phyloP scores from a whole-genome alignment of 2,113 vertebrate species.

The Numenius arquata region DNA sequence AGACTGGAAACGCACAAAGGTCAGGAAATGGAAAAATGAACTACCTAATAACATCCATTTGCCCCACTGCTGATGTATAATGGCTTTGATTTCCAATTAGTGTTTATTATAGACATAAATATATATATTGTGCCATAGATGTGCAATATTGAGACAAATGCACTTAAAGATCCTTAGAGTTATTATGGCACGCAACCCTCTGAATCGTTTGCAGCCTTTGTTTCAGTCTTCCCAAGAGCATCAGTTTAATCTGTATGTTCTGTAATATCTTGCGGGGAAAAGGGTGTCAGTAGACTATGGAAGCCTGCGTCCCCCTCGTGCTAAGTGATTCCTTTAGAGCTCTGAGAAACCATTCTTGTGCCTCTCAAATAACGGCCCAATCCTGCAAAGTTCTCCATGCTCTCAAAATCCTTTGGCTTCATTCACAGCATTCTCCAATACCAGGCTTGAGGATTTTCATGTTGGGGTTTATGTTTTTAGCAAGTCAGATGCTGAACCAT shows the following conservation, averaged over 20 bases:
- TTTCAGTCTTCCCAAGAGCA: not conserved
- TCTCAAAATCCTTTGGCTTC: not conserved
- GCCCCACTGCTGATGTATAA: not conserved
- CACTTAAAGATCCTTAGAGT: not conserved
- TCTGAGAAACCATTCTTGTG: not conserved
- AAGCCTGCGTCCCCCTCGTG: not conserved
- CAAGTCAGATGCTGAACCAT: not conserved
- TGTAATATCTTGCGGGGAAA: not conserved
- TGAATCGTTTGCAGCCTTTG: not conserved
- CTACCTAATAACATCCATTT: not conserved
- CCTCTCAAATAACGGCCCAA: not conserved
- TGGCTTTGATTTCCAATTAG: slow-evolving; percentile 3
- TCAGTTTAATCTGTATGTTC: not conserved
- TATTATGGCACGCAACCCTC: not conserved
- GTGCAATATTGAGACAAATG: not conserved
- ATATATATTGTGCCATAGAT: not conserved
- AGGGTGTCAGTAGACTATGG: not conserved
- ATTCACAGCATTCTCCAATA: not conserved
- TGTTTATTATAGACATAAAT: not conserved
- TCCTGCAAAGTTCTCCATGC: not conserved
- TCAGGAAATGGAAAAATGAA: slow-evolving; percentile 17
- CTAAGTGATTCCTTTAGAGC: not conserved
- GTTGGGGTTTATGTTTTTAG: not conserved
- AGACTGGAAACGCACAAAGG: not conserved
- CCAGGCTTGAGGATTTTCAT: not conserved